Base-by-base conservation (phyloP, 2,888 invertebrate genomes). In the Endotricha flammealis region DNA sequence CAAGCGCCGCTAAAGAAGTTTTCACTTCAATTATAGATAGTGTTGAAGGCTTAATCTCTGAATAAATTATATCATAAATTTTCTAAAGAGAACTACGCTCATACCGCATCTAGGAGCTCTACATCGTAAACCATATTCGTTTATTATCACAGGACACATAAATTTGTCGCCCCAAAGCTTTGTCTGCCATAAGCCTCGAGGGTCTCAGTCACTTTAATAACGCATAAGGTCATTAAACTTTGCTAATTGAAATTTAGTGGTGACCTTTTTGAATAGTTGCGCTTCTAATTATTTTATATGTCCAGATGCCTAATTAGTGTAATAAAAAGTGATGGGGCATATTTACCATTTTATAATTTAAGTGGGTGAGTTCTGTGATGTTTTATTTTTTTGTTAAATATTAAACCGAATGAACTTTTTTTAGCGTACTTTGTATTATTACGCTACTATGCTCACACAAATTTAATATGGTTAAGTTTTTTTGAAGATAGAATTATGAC, bases 181-280 rank as follows among this genome's bases (percentile, higher is more conserved):
- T 49, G 52, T 44, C 57, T 48, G 49, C 40, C 60, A 65, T 70
- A 64, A 64, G 57, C 47, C 53, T 47, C 44, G 33, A 37, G 48
- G 48, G 53, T 41, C 48, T 51, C 29, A 14, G 53, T 56, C 37
- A 40, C 41, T 43, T 62, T 57, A 57, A 54, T 39, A 48, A 40
- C 34, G 29, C 39, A 41, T 28, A 39, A 49, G 58, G 58, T 69
- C 64, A 58, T 68, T 65, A 62, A 53, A 45, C 51, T 38, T 9
- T 34, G 39, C 55, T 66, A 64, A 70, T 69, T 65, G 61, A 59
- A 64, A 67, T 66, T 64, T 66, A 64, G 65, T 58, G 55, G 41
- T 41, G 42, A 53, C 51, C 49, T 53, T 64, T 59, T 56, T 32
- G 14, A 14, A 10, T 10, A 24, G 32, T 2, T 12, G 27, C 12